Evolutionary conservation across 2,797 vertebrate genomes (phyloP).

Genomic region (Dromococcyx pavoninus): DNA sequence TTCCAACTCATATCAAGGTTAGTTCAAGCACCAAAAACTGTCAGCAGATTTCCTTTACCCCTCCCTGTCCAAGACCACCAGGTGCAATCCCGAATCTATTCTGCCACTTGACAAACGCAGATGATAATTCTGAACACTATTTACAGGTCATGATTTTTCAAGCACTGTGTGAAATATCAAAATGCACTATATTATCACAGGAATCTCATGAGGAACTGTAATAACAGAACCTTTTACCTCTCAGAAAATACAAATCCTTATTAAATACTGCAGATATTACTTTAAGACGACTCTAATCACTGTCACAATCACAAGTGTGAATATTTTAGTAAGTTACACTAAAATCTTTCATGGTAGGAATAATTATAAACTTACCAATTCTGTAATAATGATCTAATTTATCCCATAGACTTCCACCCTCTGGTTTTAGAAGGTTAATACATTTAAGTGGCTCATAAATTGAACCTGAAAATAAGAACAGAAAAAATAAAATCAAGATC

Average conservation of each 20-base stretch:
- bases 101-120: neutral
- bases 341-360: neutral
- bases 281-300: neutral
- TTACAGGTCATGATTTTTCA: neutral
- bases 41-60: neutral
- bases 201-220: neutral
- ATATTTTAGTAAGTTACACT: neutral
- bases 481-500: neutral
- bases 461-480: slow-evolving; percentile 81
- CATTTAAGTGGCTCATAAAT: slow-evolving; percentile 97
- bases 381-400: slow-evolving; percentile 92
- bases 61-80: neutral
- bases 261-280: neutral
- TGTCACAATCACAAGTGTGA: neutral
- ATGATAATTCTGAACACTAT: neutral
- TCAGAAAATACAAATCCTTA: neutral
- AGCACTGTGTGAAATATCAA: neutral
- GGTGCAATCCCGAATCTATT: neutral
- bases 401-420: slow-evolving; percentile 89
- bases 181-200: neutral
- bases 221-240: neutral
- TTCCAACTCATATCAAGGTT: neutral
- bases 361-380: slow-evolving; percentile 82
- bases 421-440: slow-evolving; percentile 82
- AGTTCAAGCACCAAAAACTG: neutral